phyloP scores from a whole-genome alignment of 1,140 invertebrate species.

The Meteorus sp. region DNA sequence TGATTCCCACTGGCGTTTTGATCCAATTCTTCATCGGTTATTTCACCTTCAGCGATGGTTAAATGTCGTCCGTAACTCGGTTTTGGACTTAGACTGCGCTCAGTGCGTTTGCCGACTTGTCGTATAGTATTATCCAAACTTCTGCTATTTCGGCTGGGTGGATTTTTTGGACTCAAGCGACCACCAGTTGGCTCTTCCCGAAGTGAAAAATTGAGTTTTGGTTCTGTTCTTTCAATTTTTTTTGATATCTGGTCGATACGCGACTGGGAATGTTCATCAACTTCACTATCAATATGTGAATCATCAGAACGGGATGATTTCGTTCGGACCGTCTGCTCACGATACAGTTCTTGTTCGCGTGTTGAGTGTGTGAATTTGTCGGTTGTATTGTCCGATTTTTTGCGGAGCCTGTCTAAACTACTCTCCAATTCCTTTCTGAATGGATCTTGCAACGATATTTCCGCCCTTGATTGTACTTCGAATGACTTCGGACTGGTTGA shows the following conservation, averaged over 20 bases:
- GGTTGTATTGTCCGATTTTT: conserved; percentile 14
- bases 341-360: conserved; percentile 2
- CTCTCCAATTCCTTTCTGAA: conserved; percentile 44
- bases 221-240: conserved; percentile 9
- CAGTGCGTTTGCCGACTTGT: conserved; percentile 18
- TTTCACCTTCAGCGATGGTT: conserved; percentile 27
- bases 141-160: conserved; percentile 21
- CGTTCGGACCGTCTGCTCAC: conserved; percentile 18
- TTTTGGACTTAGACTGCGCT: conserved; percentile 26
- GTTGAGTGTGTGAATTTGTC: conserved; percentile 18
- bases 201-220: conserved; percentile 13
- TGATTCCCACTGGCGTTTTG: conserved; percentile 19
- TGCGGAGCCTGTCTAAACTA: conserved; percentile 27
- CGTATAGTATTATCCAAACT: conserved; percentile 21
- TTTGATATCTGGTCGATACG: conserved; percentile 12
- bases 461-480: conserved; percentile 22
- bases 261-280: conserved; percentile 11
- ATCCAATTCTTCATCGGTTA: conserved; percentile 26
- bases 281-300: conserved; percentile 27
- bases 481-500: conserved; percentile 25
- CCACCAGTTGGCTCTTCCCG: conserved; percentile 17
- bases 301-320: conserved; percentile 29
- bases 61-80: conserved; percentile 25
- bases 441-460: conserved; percentile 34
- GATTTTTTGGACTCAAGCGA: conserved; percentile 11